Percentiles rank a stretch among this genome's conserved stretches.
Evolutionary conservation across 2,888 invertebrate genomes (phyloP).

Genomic region (Adela reaumurella): DNA sequence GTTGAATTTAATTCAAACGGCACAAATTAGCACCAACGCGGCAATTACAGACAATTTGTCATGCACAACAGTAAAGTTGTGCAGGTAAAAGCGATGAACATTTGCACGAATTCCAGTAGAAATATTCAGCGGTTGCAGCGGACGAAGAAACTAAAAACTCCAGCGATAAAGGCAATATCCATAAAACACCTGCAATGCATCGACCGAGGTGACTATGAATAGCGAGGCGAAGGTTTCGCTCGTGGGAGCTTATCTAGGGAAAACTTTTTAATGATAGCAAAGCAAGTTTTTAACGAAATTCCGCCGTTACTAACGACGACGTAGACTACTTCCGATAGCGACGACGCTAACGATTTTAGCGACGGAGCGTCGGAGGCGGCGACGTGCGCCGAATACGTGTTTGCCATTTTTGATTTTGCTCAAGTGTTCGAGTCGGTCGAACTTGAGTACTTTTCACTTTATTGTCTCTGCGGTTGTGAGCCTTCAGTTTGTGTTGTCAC

Average conservation of each 20-base stretch:
- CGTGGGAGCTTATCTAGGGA: conserved; percentile 34
- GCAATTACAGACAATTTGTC: too few species aligned
- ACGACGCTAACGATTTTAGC: conserved; percentile 6
- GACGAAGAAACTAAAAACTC: neutral
- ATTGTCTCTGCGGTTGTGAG: neutral
- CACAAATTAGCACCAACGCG: too few species aligned
- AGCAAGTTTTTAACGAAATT: conserved; percentile 49
- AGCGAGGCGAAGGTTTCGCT: conserved; percentile 16
- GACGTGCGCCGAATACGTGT: neutral
- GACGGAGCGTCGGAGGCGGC: neutral
- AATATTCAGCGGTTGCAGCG: too few species aligned
- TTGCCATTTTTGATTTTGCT: neutral
- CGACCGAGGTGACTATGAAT: neutral
- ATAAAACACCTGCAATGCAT: neutral
- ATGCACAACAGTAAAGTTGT: too few species aligned
- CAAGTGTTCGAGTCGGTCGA: neutral
- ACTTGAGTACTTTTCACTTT: neutral
- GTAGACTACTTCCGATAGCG: conserved; percentile 8
- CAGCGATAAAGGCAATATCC: neutral
- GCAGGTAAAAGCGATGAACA: too few species aligned
- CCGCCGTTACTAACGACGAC: conserved; percentile 24
- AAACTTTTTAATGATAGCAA: conserved; percentile 50
- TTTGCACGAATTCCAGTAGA: too few species aligned
- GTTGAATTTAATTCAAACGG: too few species aligned
- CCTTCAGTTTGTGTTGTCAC: neutral